Evolutionary conservation across 2,797 vertebrate genomes (phyloP), one percentile per base, ranked within the genome.

Genomic region (Miichthys miiuy): DNA sequence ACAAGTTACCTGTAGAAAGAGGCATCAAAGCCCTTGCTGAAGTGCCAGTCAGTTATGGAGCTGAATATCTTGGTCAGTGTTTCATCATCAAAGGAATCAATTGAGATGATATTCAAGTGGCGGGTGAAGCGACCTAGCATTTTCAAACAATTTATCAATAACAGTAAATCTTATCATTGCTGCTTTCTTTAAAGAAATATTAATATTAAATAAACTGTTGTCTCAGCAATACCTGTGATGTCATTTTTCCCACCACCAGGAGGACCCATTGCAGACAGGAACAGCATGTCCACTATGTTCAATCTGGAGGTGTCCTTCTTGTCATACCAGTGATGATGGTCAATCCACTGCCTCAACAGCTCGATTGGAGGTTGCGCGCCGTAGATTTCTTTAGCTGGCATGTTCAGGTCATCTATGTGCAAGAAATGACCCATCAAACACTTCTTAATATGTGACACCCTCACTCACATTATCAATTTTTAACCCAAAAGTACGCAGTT

Each of bases 311-410:
- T 95, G 90, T 98, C 97, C 71, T 97, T 98, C 90, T 92, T 97
- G 91, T 98, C 97, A 11, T 98, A 99, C 97, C 97, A 99, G 90
- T 98, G 96, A 57, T 90, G 92, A 0, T 99, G 98, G 88, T 98
- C 97, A 42, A 97, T 94, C 96, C 96, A 97, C 6, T 99, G 97
- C 64, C 97, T 94, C 42, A 99, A 92, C 47, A 99, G 93, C 85
- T 99, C 98, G 1, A 98, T 97, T 52, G 97, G 97, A 16, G 97
- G 98, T 89, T 99, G 97, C 18, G 97, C 97, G 23, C 97, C 98
- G 7, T 98, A 98, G 1, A 95, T 87, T 67, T 99, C 97, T 86
- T 98, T 98, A 52, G 97, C 96, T 52, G 97, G 97, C 98, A 99
- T 99, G 87, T 99, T 99, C 27, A 99, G 93, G 87, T 99, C 97